Conservation (phyloP, 2,113 vertebrate species). For the Hemiscyllium ocellatum region DNA sequence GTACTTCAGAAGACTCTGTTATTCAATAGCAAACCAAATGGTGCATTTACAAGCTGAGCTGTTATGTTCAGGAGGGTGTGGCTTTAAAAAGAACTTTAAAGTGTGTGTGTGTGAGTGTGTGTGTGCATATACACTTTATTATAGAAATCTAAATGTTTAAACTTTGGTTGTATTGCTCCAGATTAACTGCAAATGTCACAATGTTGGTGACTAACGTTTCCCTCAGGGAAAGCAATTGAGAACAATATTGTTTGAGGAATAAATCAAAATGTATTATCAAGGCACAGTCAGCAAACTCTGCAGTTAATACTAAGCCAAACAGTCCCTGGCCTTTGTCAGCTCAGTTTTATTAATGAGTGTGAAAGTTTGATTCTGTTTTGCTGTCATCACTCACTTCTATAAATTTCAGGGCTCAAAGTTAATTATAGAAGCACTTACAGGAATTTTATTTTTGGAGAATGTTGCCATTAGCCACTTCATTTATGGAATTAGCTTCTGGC, state of each 20-base stretch:
- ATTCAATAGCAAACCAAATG: neutral
- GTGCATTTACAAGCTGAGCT: neutral
- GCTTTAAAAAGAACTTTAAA: neutral
- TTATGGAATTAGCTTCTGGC: neutral
- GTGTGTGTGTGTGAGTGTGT: neutral
- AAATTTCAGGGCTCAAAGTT: neutral
- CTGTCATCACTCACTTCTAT: neutral
- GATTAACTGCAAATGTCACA: neutral
- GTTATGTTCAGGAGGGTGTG: neutral
- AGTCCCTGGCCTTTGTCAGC: neutral
- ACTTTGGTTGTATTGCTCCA: neutral
- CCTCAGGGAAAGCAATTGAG: neutral
- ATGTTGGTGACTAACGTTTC: neutral
- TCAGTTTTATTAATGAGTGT: neutral
- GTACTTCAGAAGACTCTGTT: neutral
- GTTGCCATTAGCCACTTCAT: neutral
- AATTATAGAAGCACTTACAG: neutral
- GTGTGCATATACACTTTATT: neutral
- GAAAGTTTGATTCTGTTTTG: neutral
- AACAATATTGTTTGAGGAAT: neutral
- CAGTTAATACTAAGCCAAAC: neutral
- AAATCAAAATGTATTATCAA: neutral
- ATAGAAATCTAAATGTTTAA: neutral
- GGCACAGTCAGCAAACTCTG: neutral
- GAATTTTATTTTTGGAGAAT: conserved; percentile 16